phyloP scores from a whole-genome alignment of 2,113 vertebrate genomes.

The Otis tarda region DNA sequence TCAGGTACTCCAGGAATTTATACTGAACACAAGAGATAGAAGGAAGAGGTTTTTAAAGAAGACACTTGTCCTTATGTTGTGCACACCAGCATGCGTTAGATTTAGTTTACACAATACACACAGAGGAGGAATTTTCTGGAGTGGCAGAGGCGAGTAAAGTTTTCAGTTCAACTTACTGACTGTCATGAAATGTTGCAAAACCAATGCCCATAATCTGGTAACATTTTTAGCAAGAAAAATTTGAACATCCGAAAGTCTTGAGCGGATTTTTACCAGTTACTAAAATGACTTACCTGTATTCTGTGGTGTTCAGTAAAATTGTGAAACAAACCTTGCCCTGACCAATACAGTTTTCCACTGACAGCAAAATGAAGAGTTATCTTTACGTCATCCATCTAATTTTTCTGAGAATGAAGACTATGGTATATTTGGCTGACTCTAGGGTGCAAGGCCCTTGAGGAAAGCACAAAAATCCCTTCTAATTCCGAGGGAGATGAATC shows the following conservation, averaged over 20 bases:
- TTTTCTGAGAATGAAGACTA: neutral
- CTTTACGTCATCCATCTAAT: neutral
- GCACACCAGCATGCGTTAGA: neutral
- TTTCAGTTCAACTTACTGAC: neutral
- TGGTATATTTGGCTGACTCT: neutral
- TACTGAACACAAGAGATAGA: neutral
- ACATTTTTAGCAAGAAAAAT: neutral
- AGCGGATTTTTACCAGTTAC: neutral
- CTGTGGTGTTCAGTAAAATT: neutral
- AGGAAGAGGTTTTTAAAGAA: neutral
- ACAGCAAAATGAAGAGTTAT: neutral
- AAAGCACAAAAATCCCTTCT: neutral
- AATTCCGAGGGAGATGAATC: neutral
- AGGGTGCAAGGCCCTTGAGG: neutral
- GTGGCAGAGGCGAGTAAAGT: neutral
- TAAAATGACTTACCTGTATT: neutral
- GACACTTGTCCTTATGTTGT: too few relatives aligned
- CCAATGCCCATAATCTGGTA: neutral
- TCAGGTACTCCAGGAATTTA: neutral
- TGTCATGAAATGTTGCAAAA: neutral
- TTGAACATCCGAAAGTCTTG: neutral
- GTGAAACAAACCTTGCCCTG: neutral
- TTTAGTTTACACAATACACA: neutral
- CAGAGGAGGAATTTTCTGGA: neutral
- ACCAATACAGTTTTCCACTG: neutral